A percentile compares a stretch with the other conserved stretches of the same genome.
phyloP scores from a whole-genome alignment of 2,888 invertebrate species.

The Mylabris sibirica region DNA sequence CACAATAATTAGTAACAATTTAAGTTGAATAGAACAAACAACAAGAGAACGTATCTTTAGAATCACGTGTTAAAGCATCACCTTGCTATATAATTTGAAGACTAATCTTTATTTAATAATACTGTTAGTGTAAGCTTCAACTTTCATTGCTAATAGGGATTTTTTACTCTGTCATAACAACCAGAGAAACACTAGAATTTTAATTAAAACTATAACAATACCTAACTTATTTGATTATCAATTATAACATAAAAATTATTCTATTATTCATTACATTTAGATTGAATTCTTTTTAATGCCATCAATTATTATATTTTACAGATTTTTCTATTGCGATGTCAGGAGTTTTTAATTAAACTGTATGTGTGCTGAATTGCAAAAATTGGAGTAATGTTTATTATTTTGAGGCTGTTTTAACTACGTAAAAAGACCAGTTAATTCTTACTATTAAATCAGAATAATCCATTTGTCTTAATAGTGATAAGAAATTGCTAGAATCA shows the following conservation, averaged over 20 bases:
- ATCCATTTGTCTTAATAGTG: not conserved
- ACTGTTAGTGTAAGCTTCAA: not conserved
- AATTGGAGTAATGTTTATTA: not conserved
- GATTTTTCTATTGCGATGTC: not conserved
- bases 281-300: not conserved
- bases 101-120: not conserved
- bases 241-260: not conserved
- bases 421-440: not conserved
- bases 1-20: not conserved
- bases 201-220: constrained; percentile 8
- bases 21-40: not conserved
- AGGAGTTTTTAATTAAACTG: constrained; percentile 2
- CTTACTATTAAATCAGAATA: not conserved
- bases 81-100: not conserved
- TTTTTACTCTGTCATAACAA: not conserved
- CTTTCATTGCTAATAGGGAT: not conserved
- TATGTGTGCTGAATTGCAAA: not conserved
- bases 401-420: not conserved
- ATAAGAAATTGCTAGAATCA: not conserved
- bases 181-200: not conserved
- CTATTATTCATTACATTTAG: not conserved
- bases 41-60: not conserved
- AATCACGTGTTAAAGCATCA: not conserved
- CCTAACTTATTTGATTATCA: not conserved
- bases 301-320: not conserved